Evolutionary conservation across 2,113 vertebrate genomes (phyloP).

Genomic region (Apaloderma vittatum): DNA sequence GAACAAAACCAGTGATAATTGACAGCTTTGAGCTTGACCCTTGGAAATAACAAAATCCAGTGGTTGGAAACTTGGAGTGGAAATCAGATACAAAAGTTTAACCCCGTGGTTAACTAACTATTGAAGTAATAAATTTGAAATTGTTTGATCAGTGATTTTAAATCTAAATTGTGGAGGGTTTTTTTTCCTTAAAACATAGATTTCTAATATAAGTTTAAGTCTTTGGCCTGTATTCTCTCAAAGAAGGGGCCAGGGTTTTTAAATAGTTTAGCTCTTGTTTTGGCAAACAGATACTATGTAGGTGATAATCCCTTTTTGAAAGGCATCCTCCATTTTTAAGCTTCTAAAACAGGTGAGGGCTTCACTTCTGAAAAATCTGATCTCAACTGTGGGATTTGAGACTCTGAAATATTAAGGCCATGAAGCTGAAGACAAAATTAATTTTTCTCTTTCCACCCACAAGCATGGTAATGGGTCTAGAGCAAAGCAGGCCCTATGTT

Average conservation of each 20-base stretch:
- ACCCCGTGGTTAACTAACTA: background rate
- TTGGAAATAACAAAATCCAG: constrained; percentile 46
- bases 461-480: background rate
- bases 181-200: background rate
- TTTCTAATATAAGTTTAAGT: background rate
- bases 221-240: background rate
- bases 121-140: background rate
- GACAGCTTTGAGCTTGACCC: constrained; percentile 56
- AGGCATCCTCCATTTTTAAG: background rate
- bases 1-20: constrained; percentile 55
- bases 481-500: background rate
- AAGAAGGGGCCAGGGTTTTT: background rate
- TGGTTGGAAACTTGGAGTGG: background rate
- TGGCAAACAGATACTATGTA: background rate
- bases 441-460: background rate
- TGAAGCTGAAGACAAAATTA: background rate
- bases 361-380: background rate
- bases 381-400: background rate
- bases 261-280: background rate
- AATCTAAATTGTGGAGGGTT: background rate
- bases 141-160: background rate
- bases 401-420: background rate
- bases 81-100: background rate
- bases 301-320: background rate
- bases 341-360: background rate